Conservation (phyloP, 1,140 invertebrate species). For the Diabrotica undecimpunctata region DNA sequence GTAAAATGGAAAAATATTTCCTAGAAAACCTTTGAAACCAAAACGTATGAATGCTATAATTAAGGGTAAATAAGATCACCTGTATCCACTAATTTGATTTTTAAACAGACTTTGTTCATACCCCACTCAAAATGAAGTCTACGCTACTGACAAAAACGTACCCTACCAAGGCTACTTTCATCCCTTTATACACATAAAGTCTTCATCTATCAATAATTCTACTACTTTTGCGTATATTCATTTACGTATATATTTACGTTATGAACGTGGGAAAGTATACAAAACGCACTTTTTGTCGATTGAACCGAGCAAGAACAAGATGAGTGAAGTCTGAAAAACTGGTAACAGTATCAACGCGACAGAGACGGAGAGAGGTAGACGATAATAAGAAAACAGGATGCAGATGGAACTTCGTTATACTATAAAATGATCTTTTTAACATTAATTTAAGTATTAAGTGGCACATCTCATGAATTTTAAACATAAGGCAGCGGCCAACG, state of each 20-base stretch:
- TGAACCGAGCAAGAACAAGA: neutral
- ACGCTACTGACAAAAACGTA: no score
- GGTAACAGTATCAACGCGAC: neutral
- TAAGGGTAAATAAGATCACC: no score
- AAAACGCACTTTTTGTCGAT: neutral
- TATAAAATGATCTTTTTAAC: neutral
- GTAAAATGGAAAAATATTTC: no score
- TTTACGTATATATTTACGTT: constrained; percentile 1
- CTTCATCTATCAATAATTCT: no score
- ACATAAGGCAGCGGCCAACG: no score
- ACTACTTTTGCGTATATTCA: neutral
- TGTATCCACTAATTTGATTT: no score
- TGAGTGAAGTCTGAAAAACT: neutral
- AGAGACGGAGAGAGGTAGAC: neutral
- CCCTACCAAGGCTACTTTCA: no score
- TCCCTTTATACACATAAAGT: no score
- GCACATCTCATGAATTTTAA: neutral
- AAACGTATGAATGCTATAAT: no score
- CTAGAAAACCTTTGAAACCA: no score
- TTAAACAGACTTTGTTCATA: no score
- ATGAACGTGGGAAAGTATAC: constrained; percentile 2
- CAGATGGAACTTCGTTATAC: neutral
- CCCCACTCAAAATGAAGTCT: no score
- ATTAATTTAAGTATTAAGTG: constrained; percentile 3
- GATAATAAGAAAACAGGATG: constrained; percentile 1